Base-by-base conservation (phyloP, 1,140 invertebrate species). In the Drosophila persimilis region DNA sequence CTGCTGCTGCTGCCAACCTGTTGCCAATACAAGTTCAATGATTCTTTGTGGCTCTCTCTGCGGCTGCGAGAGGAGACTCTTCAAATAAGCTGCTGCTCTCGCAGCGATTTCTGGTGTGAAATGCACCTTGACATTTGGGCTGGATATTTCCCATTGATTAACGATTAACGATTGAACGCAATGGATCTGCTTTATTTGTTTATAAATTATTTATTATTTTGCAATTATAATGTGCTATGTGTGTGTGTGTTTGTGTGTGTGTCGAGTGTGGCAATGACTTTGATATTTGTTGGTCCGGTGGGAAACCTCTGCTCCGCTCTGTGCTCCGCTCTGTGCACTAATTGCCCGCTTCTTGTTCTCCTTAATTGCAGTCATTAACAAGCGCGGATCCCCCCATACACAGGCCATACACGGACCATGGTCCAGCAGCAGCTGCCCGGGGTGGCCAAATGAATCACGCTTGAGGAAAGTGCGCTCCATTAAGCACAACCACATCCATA, bases 51-150 rank as follows among this genome's bases (percentile, higher is more conserved):
- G 53, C 35, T 39, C 20, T 6, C 17, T 53, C 2, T 2, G 46
- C 4, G 9, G n/a, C 24, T 50, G 11, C 0, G 26, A 51, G 57
- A 53, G 58, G 57, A 53, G 61, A 76, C 58, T 65, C 50, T 69
- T 63, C 53, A 83, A 89, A 89, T 83, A 70, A 80, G 73, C 64
- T 89, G 79, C 84, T 5, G 24, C 64, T 59, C 54, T 35, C 48
- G 54, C 24, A 35, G 17, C 51, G 9, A 57, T 56, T 60, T 85
- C 41, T 73, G 58, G 80, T 89, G 85, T 89, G 85, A 89, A 89
- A 89, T 89, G 85, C 85, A 89, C 85, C 85, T 89, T 89, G 85
- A 89, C 85, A 89, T 89, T 89, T 89, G 54, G 58, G 54, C 17
- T 46, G 48, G 44, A 66, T 72, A 53, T 58, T 77, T 77, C 73